Conservation (phyloP, 2,888 invertebrate species). For the Cordilura impudica region DNA sequence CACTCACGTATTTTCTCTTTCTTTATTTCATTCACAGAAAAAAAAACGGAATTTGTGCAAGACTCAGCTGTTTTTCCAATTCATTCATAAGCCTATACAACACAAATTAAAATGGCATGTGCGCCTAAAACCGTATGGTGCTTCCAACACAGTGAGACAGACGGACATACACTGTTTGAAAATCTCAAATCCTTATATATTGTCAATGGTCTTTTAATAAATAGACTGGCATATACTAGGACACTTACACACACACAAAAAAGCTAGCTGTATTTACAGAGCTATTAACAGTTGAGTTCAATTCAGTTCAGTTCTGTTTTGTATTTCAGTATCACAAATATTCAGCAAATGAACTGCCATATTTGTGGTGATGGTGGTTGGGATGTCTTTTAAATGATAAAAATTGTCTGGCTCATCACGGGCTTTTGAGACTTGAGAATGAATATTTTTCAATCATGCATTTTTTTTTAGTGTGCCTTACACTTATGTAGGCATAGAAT, state of each 20-base stretch:
- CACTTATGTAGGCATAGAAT: neutral
- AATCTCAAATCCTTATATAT: slow-evolving; percentile 36
- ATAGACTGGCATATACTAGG: slow-evolving; percentile 5
- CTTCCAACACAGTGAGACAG: slow-evolving; percentile 18
- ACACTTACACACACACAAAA: neutral
- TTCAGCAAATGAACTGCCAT: slow-evolving; percentile 14
- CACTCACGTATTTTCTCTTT: slow-evolving; percentile 41
- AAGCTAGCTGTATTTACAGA: slow-evolving; percentile 7
- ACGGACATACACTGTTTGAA: slow-evolving; percentile 20
- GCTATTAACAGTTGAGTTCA: slow-evolving; percentile 48
- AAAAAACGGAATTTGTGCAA: slow-evolving; percentile 53
- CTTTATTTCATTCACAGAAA: slow-evolving; percentile 16
- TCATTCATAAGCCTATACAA: slow-evolving; percentile 60
- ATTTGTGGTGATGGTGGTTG: slow-evolving; percentile 21
- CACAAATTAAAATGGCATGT: slow-evolving; percentile 58
- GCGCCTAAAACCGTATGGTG: slow-evolving; percentile 57
- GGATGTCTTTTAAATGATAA: slow-evolving; percentile 29
- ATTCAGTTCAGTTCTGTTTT: slow-evolving; percentile 22
- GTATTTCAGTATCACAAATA: slow-evolving; percentile 28
- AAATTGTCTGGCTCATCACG: slow-evolving; percentile 28
- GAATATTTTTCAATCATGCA: slow-evolving; percentile 35
- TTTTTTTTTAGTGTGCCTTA: slow-evolving; percentile 5
- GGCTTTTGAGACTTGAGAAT: slow-evolving; percentile 26
- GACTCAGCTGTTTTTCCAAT: slow-evolving; percentile 59
- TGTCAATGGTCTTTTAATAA: slow-evolving; percentile 49